phyloP scores from a whole-genome alignment of 2,797 vertebrate species.

The Melanotaenia boesemani region DNA sequence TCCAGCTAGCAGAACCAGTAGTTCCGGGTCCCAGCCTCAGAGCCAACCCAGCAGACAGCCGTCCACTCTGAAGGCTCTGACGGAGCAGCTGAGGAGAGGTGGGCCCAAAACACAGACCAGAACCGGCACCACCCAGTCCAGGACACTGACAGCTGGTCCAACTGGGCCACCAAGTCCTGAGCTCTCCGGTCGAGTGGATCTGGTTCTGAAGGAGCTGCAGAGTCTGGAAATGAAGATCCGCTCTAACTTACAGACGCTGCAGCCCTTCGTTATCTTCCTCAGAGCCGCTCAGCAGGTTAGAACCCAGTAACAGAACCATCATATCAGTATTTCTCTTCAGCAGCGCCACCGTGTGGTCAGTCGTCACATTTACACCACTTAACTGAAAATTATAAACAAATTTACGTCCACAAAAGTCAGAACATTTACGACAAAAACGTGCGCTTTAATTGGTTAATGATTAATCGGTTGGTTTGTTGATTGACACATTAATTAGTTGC shows the following conservation, averaged over 20 bases:
- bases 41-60: conserved; percentile 15
- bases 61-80: conserved; percentile 64
- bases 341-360: too few species aligned
- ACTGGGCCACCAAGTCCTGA: background rate
- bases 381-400: too few species aligned
- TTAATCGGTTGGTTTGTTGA: too few species aligned
- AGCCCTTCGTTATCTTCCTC: conserved; percentile 82
- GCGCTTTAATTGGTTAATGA: too few species aligned
- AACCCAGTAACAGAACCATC: background rate
- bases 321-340: too few species aligned
- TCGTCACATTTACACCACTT: too few species aligned
- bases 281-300: conserved; percentile 84
- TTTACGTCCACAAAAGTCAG: too few species aligned
- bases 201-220: conserved; percentile 79
- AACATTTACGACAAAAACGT: too few species aligned
- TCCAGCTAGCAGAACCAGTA: background rate
- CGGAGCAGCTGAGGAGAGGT: conserved; percentile 75
- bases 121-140: fast-evolving
- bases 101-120: background rate
- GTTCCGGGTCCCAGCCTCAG: background rate
- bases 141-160: conserved; percentile 21
- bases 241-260: conserved; percentile 83
- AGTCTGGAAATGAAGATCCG: conserved; percentile 75
- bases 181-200: conserved; percentile 39
- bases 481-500: too few species aligned